Base-by-base conservation (phyloP, 2,797 vertebrate genomes). In the Prunella strophiata region DNA sequence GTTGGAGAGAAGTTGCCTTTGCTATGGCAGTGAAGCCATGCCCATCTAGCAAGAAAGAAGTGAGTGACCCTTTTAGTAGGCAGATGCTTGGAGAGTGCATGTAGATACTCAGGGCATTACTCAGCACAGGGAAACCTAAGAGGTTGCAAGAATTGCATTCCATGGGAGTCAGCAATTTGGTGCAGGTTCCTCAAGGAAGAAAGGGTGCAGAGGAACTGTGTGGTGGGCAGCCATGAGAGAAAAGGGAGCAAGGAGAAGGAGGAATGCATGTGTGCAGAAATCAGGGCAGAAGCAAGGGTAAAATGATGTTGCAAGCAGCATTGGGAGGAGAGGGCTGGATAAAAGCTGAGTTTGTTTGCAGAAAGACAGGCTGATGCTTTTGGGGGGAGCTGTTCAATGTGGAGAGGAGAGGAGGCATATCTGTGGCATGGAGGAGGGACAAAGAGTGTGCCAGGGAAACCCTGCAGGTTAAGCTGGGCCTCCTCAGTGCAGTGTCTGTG, bases 61-160 rank as follows among this genome's bases (percentile, higher is more conserved):
- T 16, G 38, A 72, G 34, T 29, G 42, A 81, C 74, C 38, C 55
- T 87, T 70, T 55, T 34, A 73, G 52, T 25, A 58, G 70, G 20
- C 75, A 89, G 38, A 13, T 58, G 27, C 34, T 75, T 90, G 73
- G 22, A 91, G 42, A 48, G 57, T 45, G 59, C 50, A 45, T 61
- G 38, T 38, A 29, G 79, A 57, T 94, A 81, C 29, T 75, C 8
- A 0, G 16, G 34, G 45, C 71, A 45, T 94, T 92, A 85, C 74
- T 96, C 77, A 91, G 92, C 68, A n/a, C 32, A 47, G 71, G 72
- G 87, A 77, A 93, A 94, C 81, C 29, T 27, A 76, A 91, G 86
- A 85, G 78, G 43, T 45, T 89, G 59, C 55, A 59, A 73, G 78
- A 74, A 70, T 55, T 93, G 36, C 62, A 58, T 95, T 95, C 85